Percentiles rank a stretch among this genome's conserved stretches.
Conservation (phyloP, 2,888 invertebrate genomes). For the Thereva nobilitata region DNA sequence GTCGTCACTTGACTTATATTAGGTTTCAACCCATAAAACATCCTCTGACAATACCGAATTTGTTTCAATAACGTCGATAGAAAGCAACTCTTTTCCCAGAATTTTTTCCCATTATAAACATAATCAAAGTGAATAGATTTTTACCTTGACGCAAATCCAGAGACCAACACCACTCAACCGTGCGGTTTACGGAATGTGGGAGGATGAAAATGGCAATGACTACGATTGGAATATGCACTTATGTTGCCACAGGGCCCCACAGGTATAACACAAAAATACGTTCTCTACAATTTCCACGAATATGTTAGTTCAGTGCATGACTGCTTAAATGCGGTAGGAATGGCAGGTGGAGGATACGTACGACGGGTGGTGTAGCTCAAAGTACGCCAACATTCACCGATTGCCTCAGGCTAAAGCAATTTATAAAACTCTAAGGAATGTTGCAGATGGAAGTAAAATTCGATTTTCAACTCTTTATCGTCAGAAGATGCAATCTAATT, state of each 20-base stretch:
- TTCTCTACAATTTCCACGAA: too few species aligned
- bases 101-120: conserved; percentile 24
- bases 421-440: conserved; percentile 31
- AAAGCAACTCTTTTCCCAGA: background rate
- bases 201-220: conserved; percentile 5
- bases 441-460: conserved; percentile 34
- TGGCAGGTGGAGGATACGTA: too few species aligned
- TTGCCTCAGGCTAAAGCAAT: conserved; percentile 32
- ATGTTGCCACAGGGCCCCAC: too few species aligned
- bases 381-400: conserved; percentile 21
- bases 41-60: too few species aligned
- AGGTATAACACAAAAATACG: too few species aligned
- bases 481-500: conserved; percentile 30
- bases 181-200: background rate
- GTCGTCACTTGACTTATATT: too few species aligned
- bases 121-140: conserved; percentile 25
- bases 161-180: conserved; percentile 11
- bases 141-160: conserved; percentile 17
- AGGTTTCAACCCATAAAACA: too few species aligned
- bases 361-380: background rate
- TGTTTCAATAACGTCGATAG: too few species aligned
- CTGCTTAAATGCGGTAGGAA: too few species aligned
- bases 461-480: conserved; percentile 34
- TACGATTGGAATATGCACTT: background rate
- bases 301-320: too few species aligned